Evolutionary conservation across 2,797 vertebrate species (phyloP), one percentile per base, ranked within the genome.

Genomic region (Craterocephalus amniculus): DNA sequence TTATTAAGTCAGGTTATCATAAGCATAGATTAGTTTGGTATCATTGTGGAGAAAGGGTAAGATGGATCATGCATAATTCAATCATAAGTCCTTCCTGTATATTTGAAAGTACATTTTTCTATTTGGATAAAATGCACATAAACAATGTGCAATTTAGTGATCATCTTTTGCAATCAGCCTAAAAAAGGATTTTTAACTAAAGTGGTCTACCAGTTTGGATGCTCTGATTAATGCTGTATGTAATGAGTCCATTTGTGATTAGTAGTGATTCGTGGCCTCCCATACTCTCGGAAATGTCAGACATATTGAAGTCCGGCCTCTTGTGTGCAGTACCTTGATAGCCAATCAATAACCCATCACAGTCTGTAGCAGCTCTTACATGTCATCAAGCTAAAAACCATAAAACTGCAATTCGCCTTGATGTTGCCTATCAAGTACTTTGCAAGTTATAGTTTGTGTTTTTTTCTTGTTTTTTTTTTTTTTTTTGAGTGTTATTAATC

Each of bases 261-360:
- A 72, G 78, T 67, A 80, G 80, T 85, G 72, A 78, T 86, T 76
- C 62, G 83, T 78, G 73, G 81, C 79, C 83, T 85, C 79, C 31
- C 43, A 16, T 62, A 51, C 83, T 83, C 76, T 83, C 82, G 69
- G 74, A 87, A 87, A 89, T 84, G 88, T 82, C 81, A 89, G 75
- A 38, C 72, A 76, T 85, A 88, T 82, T 84, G 81, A 89, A 80
- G 89, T 82, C 85, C 77, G 61, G 61, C 77, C 78, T 79, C 79
- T 65, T 77, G 72, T 80, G 85, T 73, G 84, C 74, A 67, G 52
- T 76, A 74, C 84, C 81, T 70, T 65, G 83, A 90, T 86, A 80
- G 72, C 71, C 83, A 73, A 91, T 93, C 92, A 89, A 91, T 92
- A 91, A 84, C 70, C 84, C 63, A 89, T 91, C 88, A 84, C 71